phyloP scores from a whole-genome alignment of 2,113 vertebrate genomes.

The Sporophila hypoxantha region DNA sequence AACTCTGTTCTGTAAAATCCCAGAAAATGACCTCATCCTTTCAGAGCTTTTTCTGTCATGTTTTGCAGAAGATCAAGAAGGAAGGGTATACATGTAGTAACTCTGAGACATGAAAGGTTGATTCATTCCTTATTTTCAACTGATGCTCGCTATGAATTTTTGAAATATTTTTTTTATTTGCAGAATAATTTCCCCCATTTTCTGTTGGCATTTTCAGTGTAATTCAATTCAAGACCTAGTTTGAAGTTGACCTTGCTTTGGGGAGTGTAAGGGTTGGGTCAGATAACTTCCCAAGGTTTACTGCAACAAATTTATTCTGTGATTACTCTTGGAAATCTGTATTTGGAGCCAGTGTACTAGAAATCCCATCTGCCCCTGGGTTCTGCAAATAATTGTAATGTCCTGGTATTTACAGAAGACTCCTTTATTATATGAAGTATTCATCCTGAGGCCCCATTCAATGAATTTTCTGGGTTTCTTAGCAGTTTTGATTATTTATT shows the following conservation, averaged over 20 bases:
- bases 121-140: not conserved
- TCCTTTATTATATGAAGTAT: too few relatives aligned
- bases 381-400: too few relatives aligned
- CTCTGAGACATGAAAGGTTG: not conserved
- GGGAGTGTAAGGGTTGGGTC: not conserved
- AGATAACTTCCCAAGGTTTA: not conserved
- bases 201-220: not conserved
- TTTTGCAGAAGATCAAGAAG: not conserved
- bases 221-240: not conserved
- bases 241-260: not conserved
- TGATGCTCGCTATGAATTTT: not conserved
- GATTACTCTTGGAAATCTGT: not conserved
- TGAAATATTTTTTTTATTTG: not conserved
- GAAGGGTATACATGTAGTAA: not conserved
- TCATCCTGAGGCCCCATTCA: too few relatives aligned
- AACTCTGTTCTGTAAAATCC: not conserved
- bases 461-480: too few relatives aligned
- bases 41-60: not conserved
- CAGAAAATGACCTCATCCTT: not conserved
- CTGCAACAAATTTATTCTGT: not conserved
- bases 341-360: too few relatives aligned
- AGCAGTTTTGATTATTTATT: too few relatives aligned
- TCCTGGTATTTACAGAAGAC: too few relatives aligned
- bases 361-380: too few relatives aligned
- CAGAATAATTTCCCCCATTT: not conserved